Evolutionary conservation across 2,113 vertebrate genomes (phyloP).

Genomic region (Callochromis pleurospilus): DNA sequence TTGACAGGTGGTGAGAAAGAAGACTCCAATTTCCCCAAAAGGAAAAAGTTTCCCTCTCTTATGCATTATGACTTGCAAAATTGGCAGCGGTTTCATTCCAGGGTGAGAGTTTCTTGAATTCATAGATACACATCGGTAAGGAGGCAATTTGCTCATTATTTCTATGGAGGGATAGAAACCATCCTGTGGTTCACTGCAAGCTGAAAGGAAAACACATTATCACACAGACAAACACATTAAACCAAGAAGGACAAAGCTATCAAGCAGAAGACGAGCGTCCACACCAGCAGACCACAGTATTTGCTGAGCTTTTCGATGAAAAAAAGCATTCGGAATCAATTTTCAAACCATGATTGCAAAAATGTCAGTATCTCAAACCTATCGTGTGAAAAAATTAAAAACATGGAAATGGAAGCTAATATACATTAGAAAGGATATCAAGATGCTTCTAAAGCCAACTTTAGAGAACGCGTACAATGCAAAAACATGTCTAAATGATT

Average conservation of each 20-base stretch:
- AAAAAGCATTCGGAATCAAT: not conserved
- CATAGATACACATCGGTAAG: not conserved
- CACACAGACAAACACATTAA: conserved; percentile 27
- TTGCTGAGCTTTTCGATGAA: not conserved
- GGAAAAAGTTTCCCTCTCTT: not conserved
- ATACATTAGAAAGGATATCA: not conserved
- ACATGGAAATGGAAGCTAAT: not conserved
- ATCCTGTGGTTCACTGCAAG: not conserved
- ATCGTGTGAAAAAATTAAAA: not conserved
- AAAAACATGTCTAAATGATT: not conserved
- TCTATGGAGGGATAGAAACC: not conserved
- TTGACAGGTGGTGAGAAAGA: not conserved
- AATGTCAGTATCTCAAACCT: not conserved
- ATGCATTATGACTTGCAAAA: not conserved
- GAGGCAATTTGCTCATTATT: conserved; percentile 22
- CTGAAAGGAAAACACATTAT: conserved; percentile 23
- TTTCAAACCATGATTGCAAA: not conserved
- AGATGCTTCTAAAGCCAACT: not conserved
- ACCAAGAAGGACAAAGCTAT: not conserved
- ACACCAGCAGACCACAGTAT: not conserved
- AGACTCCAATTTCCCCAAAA: not conserved
- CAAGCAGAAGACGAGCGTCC: not conserved
- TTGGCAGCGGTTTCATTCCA: not conserved
- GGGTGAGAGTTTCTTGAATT: conserved; percentile 1
- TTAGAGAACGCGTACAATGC: not conserved